A percentile compares a stretch with the other conserved stretches of the same genome.
These are phyloP conservation scores for Oryzias curvinotus DNA, from an alignment of 2,113 vertebrate genomes.

Conservation along the genomic window DNA sequence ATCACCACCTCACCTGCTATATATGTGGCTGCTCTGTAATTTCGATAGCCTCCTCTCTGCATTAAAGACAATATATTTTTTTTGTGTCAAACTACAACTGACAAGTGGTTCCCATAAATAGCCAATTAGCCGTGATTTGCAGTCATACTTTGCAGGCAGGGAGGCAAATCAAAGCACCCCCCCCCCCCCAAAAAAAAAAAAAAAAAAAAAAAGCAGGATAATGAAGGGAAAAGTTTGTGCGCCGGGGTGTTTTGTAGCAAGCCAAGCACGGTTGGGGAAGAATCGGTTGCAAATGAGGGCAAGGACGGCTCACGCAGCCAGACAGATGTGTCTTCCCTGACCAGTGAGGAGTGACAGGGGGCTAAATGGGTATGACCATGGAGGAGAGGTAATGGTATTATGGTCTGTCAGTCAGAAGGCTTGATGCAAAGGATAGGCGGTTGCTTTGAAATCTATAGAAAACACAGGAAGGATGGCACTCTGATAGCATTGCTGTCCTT, in stretches of 20 bases:
- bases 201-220: slow-evolving; percentile 40
- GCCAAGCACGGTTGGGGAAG: slow-evolving; percentile 6
- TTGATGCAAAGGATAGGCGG: slow-evolving; percentile 28
- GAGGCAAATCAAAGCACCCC: too few species aligned
- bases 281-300: slow-evolving; percentile 57
- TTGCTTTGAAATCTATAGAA: not conserved
- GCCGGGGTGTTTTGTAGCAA: slow-evolving; percentile 39
- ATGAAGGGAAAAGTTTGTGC: slow-evolving; percentile 64
- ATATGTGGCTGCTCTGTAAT: slow-evolving; percentile 35
- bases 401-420: slow-evolving; percentile 59
- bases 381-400: slow-evolving; percentile 68
- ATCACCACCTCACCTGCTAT: slow-evolving; percentile 18
- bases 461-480: not conserved
- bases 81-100: slow-evolving; percentile 33
- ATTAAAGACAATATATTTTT: slow-evolving; percentile 1
- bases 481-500: too few species aligned
- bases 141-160: slow-evolving; percentile 36
- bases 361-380: slow-evolving; percentile 70
- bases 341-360: slow-evolving; percentile 59
- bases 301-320: slow-evolving; percentile 46
- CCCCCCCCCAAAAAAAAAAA: not conserved
- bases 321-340: slow-evolving; percentile 41
- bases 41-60: slow-evolving; percentile 8
- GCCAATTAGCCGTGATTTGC: slow-evolving; percentile 61
- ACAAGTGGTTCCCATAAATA: slow-evolving; percentile 46